Evolutionary conservation across 2,797 vertebrate genomes (phyloP).

Genomic region (Betta splendens): DNA sequence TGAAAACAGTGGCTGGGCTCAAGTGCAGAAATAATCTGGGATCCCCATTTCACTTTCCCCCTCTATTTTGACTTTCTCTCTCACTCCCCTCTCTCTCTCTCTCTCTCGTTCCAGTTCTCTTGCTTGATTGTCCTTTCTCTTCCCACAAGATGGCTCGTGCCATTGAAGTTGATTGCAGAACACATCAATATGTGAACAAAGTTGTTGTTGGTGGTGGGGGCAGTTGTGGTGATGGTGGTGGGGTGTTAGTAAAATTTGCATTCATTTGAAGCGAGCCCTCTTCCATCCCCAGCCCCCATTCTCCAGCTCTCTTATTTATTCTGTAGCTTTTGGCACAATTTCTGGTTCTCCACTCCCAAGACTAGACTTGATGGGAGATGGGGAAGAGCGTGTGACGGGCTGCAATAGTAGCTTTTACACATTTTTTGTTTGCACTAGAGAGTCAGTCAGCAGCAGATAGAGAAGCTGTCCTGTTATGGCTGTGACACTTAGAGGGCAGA

Average conservation of each 20-base stretch:
- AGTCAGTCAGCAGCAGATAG: slow-evolving; percentile 8
- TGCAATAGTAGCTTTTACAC: slow-evolving; percentile 91
- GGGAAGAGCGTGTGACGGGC: slow-evolving; percentile 87
- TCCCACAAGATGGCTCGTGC: slow-evolving; percentile 81
- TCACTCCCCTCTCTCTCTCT: slow-evolving; percentile 13
- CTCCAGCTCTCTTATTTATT: slow-evolving; percentile 85
- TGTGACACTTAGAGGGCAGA: slow-evolving; percentile 70
- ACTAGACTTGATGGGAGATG: slow-evolving; percentile 73
- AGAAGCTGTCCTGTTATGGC: slow-evolving; percentile 15
- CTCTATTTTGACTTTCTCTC: slow-evolving; percentile 44
- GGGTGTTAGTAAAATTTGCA: slow-evolving; percentile 86
- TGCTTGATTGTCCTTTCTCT: slow-evolving; percentile 45
- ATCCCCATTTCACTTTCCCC: slow-evolving; percentile 66
- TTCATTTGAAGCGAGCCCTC: slow-evolving; percentile 90
- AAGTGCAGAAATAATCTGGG: slow-evolving; percentile 87
- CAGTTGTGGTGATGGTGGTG: slow-evolving; percentile 33
- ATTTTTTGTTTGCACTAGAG: slow-evolving; percentile 73
- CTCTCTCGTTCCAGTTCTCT: slow-evolving; percentile 21
- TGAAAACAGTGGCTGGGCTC: slow-evolving; percentile 92
- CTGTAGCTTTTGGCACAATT: slow-evolving; percentile 92
- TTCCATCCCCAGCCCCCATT: background rate
- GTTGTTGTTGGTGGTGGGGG: slow-evolving; percentile 77
- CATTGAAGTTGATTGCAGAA: slow-evolving; percentile 93
- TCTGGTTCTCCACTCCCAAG: slow-evolving; percentile 84
- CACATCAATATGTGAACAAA: slow-evolving; percentile 90